Conservation (phyloP, 2,888 invertebrate genomes). For the Eupithecia dodoneata region DNA sequence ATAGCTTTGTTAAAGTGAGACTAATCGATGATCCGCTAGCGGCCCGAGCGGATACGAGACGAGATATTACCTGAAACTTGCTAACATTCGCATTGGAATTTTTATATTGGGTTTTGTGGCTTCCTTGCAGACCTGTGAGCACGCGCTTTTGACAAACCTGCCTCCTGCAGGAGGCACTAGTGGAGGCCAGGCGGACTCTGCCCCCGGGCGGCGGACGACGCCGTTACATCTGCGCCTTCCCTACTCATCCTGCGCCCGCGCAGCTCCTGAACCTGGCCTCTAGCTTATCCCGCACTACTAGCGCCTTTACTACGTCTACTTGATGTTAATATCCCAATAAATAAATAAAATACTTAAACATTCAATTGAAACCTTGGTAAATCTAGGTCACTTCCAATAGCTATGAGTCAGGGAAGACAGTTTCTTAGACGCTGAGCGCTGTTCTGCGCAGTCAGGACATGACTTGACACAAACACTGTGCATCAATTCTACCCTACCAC, state of each 20-base stretch:
- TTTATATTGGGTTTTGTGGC: neutral
- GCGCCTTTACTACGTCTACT: neutral
- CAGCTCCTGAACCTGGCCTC: conserved; percentile 17
- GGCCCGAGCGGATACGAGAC: conserved; percentile 18
- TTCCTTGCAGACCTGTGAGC: neutral
- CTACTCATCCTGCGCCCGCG: conserved; percentile 38
- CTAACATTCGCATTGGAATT: conserved; percentile 6
- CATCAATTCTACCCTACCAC: neutral
- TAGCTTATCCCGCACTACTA: neutral
- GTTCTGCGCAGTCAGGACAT: neutral
- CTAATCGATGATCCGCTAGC: conserved; percentile 18
- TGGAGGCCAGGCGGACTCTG: neutral
- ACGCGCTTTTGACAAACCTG: neutral
- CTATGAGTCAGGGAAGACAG: neutral
- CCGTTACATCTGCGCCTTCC: conserved; percentile 26
- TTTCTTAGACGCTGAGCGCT: neutral
- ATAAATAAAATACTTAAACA: neutral
- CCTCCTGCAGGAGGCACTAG: conserved; percentile 5
- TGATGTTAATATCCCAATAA: too few relatives aligned
- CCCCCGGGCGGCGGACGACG: conserved; percentile 10
- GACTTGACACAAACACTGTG: neutral
- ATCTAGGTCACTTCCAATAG: neutral
- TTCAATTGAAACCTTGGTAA: neutral
- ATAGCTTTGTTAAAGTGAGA: conserved; percentile 12
- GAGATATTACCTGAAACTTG: conserved; percentile 1